These are phyloP conservation scores for Dolichoris vasculosae DNA, from an alignment of 1,140 invertebrate genomes.

Conservation along the genomic window DNA sequence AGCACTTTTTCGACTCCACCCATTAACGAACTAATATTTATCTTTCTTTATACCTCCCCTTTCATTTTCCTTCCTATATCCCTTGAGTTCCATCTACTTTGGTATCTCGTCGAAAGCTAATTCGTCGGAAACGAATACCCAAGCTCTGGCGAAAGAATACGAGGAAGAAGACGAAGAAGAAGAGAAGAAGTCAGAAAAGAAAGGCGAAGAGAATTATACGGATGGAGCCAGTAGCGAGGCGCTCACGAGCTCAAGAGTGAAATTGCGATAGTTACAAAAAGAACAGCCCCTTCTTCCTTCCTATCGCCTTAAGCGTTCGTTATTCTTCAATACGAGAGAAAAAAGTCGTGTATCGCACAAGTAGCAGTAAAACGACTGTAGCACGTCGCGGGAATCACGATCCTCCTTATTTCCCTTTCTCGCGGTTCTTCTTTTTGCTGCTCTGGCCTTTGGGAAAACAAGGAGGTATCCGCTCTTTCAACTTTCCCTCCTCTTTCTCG, in stretches of 20 bases:
- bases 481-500: not conserved
- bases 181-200: not conserved
- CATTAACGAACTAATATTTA: not conserved
- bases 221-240: not conserved
- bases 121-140: not conserved
- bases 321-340: not conserved
- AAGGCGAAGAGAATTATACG: not conserved
- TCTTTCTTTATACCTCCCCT: not conserved
- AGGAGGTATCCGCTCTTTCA: not conserved
- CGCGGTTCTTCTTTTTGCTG: not conserved
- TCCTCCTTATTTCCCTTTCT: not conserved
- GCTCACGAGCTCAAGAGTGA: constrained; percentile 14
- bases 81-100: not conserved
- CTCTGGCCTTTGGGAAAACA: not conserved
- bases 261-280: constrained; percentile 8
- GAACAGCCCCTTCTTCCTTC: not conserved
- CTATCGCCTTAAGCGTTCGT: not conserved
- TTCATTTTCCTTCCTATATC: no score
- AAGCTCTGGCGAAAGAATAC: not conserved
- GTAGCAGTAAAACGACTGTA: not conserved
- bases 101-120: not conserved
- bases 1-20: not conserved
- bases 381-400: constrained; percentile 3
- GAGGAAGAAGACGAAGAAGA: not conserved
- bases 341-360: not conserved